These are phyloP conservation scores for Agriotes lineatus DNA, from an alignment of 2,888 invertebrate genomes.

Conservation along the genomic window DNA sequence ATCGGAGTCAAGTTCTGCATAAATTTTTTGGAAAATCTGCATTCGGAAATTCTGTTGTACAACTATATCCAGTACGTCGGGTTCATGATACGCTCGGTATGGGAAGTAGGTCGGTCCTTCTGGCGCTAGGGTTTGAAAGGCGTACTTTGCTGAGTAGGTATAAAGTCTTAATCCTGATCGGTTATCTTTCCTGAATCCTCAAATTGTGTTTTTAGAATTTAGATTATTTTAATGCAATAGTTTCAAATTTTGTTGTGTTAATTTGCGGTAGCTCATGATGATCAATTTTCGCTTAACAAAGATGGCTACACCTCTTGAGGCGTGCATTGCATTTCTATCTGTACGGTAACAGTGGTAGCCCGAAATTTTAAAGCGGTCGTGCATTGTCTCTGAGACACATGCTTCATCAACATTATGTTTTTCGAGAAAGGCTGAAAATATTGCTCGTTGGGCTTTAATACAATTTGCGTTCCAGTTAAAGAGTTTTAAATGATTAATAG, in stretches of 20 bases:
- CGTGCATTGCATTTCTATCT: too few relatives aligned
- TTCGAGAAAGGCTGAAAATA: too few relatives aligned
- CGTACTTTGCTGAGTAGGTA: not conserved
- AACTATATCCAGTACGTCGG: not conserved
- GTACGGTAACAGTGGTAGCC: too few relatives aligned
- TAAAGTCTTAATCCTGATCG: constrained; percentile 9
- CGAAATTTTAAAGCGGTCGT: not conserved
- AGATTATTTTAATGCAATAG: constrained; percentile 9
- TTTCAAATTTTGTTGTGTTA: constrained; percentile 15
- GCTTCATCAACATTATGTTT: too few relatives aligned
- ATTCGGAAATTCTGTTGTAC: not conserved
- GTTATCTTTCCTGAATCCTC: constrained; percentile 11
- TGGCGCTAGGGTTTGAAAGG: not conserved
- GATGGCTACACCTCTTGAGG: not conserved
- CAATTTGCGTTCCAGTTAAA: not conserved
- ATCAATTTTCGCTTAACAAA: too few relatives aligned
- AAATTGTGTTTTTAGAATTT: constrained; percentile 3
- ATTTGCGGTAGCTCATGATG: not conserved
- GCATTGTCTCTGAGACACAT: not conserved
- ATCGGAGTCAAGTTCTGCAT: not conserved
- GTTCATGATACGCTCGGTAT: not conserved
- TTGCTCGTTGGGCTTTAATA: too few relatives aligned
- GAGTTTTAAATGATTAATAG: too few relatives aligned
- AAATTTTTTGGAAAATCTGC: constrained; percentile 6
- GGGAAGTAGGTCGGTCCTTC: constrained; percentile 14